Percentiles rank a stretch among this genome's conserved stretches.
These are phyloP conservation scores for Drosophila mojavensis DNA, from an alignment of 1,140 invertebrate genomes.

Conservation along the genomic window DNA sequence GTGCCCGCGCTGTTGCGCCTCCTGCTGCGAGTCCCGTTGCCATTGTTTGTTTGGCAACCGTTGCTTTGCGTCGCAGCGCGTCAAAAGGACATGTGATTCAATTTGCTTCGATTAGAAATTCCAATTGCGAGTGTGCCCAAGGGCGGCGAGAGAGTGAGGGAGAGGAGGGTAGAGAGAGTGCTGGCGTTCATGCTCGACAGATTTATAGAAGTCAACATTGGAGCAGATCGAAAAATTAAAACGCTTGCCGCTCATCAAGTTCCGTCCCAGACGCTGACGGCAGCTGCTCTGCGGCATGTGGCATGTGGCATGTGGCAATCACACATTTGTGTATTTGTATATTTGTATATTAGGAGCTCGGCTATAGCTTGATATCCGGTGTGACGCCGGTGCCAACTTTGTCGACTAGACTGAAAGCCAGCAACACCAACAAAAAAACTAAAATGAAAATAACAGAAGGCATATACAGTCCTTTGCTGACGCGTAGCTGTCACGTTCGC, in stretches of 20 bases:
- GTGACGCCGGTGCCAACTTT: slow-evolving; percentile 73
- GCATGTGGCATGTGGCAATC: slow-evolving; percentile 48
- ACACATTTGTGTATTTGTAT: slow-evolving; percentile 10
- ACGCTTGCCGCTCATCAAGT: slow-evolving; percentile 73
- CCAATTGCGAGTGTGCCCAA: slow-evolving; percentile 40
- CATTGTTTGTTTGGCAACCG: slow-evolving; percentile 46
- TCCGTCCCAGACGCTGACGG: slow-evolving; percentile 46
- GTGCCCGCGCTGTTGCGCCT: slow-evolving; percentile 1
- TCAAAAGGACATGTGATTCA: slow-evolving; percentile 73
- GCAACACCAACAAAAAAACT: neutral
- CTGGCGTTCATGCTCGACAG: slow-evolving; percentile 53
- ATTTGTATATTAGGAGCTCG: slow-evolving; percentile 55
- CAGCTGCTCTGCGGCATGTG: slow-evolving; percentile 20
- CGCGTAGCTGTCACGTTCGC: slow-evolving; percentile 67
- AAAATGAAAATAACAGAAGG: neutral
- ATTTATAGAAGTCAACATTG: slow-evolving; percentile 72
- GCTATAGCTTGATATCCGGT: slow-evolving; percentile 76
- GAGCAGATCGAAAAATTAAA: slow-evolving; percentile 65
- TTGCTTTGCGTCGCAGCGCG: slow-evolving; percentile 55
- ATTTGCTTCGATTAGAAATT: slow-evolving; percentile 79
- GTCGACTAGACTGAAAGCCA: slow-evolving; percentile 32
- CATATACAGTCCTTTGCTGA: slow-evolving; percentile 11
- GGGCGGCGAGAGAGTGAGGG: neutral
- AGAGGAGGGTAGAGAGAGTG: too few species aligned
- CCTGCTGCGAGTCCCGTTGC: slow-evolving; percentile 2